Evolutionary conservation across 2,113 vertebrate genomes (phyloP).

Genomic region (Chaetura pelagica): DNA sequence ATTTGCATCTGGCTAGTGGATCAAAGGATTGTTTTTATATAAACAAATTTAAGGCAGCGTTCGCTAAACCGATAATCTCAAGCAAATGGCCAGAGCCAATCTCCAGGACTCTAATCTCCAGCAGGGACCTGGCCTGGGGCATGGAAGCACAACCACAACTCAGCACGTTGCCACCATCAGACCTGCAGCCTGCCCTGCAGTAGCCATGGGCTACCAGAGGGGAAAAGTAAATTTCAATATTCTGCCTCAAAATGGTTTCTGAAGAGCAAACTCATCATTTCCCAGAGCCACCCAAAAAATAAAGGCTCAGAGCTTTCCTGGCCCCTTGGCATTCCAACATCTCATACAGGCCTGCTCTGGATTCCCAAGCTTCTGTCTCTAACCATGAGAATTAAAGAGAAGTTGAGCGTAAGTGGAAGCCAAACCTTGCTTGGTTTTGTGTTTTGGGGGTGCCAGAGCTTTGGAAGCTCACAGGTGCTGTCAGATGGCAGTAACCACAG

Average conservation of each 20-base stretch:
- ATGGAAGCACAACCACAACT: fast-evolving
- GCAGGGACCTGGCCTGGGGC: neutral
- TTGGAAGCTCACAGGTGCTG: neutral
- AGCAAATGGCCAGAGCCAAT: neutral
- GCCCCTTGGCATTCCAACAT: neutral
- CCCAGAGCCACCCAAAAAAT: neutral
- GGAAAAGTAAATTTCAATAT: fast-evolving
- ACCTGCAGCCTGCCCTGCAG: fast-evolving
- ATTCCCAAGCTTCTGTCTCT: neutral
- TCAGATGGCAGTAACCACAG: neutral
- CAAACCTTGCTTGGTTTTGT: too few relatives aligned
- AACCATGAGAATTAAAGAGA: neutral
- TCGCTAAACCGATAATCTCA: slow-evolving; percentile 35
- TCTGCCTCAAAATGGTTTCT: neutral
- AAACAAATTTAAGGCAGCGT: slow-evolving; percentile 59
- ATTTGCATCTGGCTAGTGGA: slow-evolving; percentile 58
- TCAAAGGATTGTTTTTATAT: slow-evolving; percentile 70
- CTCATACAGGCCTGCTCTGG: neutral
- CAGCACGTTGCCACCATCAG: neutral
- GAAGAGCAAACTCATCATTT: neutral
- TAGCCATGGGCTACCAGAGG: fast-evolving
- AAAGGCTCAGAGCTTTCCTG: neutral
- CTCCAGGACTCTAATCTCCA: neutral
- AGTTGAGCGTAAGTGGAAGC: neutral
- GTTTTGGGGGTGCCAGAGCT: neutral